Conservation (phyloP, 2,888 invertebrate species). For the Aporophyla lueneburgensis region DNA sequence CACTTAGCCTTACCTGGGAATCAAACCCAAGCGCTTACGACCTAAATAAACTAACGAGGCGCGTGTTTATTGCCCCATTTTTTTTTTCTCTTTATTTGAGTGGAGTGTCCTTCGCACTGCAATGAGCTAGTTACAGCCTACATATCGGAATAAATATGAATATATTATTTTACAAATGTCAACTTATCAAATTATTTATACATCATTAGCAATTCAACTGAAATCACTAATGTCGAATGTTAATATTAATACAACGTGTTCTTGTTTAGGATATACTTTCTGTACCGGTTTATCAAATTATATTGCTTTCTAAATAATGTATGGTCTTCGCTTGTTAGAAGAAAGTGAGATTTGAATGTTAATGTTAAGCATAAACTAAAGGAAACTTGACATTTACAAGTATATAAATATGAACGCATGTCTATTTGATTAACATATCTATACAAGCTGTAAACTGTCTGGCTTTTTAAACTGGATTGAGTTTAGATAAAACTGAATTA, state of each 20-base stretch:
- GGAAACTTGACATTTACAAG: slow-evolving; percentile 37
- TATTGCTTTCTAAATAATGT: slow-evolving; percentile 66
- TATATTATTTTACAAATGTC: neutral
- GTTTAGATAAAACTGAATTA: neutral
- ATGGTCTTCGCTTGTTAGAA: slow-evolving; percentile 47
- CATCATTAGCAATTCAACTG: slow-evolving; percentile 46
- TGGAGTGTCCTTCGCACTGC: neutral
- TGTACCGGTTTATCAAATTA: slow-evolving; percentile 65
- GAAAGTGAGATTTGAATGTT: slow-evolving; percentile 59
- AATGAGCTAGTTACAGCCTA: neutral
- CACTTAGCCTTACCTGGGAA: neutral
- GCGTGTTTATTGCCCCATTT: neutral
- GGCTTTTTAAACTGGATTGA: slow-evolving; percentile 14
- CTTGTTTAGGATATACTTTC: slow-evolving; percentile 61
- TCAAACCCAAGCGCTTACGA: no score
- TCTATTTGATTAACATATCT: slow-evolving; percentile 21
- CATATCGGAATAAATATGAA: neutral
- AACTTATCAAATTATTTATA: slow-evolving; percentile 31
- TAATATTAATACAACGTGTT: slow-evolving; percentile 47
- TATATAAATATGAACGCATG: slow-evolving; percentile 31
- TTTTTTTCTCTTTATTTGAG: neutral
- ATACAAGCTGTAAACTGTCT: neutral
- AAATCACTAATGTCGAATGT: slow-evolving; percentile 16
- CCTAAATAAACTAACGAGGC: neutral
- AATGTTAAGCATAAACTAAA: slow-evolving; percentile 43